Conservation (phyloP, 1,140 invertebrate species). For the Anthonomus grandis region DNA sequence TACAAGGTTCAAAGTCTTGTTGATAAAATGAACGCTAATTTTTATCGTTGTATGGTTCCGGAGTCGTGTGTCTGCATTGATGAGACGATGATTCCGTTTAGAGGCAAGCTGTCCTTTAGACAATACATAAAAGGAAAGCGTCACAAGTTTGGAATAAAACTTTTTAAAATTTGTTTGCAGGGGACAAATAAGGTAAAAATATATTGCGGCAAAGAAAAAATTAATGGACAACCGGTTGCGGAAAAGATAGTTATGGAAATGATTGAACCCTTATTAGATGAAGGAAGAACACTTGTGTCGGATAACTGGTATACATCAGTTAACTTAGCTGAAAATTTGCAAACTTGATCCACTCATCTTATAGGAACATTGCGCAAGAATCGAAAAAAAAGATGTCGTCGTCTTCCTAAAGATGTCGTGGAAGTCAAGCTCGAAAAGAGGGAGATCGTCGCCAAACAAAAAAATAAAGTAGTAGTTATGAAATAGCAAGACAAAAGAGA, state of each 20-base stretch:
- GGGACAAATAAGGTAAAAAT: conserved; percentile 30
- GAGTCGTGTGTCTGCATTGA: conserved; percentile 14
- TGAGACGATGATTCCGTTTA: conserved; percentile 18
- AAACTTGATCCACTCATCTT: conserved; percentile 36
- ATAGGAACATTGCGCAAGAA: conserved; percentile 47
- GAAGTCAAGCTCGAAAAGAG: conserved; percentile 8
- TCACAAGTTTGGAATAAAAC: conserved; percentile 37
- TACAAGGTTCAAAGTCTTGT: no score
- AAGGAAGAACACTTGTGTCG: conserved; percentile 23
- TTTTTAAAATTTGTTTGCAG: conserved; percentile 43
- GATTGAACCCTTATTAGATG: conserved; percentile 15
- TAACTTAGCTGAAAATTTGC: conserved; percentile 45
- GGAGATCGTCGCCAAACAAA: conserved; percentile 22
- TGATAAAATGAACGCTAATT: no score
- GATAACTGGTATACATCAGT: conserved; percentile 48
- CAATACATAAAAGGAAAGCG: conserved; percentile 20
- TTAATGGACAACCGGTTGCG: background rate
- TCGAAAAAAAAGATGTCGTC: no score
- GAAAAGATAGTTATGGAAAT: conserved; percentile 16
- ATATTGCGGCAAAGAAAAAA: conserved; percentile 37
- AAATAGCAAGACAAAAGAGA: conserved; percentile 48
- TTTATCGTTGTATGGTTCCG: no score
- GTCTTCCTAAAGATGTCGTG: conserved; percentile 36
- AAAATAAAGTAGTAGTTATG: conserved; percentile 38
- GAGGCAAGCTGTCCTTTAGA: conserved; percentile 8